Base-by-base conservation (phyloP, 2,113 vertebrate genomes). In the Typhlomys cinereus region DNA sequence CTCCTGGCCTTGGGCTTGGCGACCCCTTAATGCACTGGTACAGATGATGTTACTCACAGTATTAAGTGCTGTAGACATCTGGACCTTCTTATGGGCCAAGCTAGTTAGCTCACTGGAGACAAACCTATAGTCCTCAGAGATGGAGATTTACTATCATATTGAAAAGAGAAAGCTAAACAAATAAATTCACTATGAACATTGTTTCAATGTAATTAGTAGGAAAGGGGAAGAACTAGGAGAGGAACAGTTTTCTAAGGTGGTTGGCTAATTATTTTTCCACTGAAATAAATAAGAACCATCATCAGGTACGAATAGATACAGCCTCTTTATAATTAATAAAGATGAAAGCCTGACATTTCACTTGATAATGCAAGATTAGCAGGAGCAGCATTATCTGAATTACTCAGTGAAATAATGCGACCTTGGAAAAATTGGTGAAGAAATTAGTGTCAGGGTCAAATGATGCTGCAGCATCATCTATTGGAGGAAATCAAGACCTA, bases 51-150 rank as follows among this genome's bases (percentile, higher is more conserved):
- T 70, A 92, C 23, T 29, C 69, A 79, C 31, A 39, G 23, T 48
- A 74, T 83, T 88, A 82, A 91, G 23, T 61, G 36, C 23, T 50
- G 64, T 54, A 64, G 29, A 62, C 81, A 90, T 88, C 88, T 94
- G 92, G 73, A 95, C 93, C 39, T 94, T 64, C 64, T 93, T 88
- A 81, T 23, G 50, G 61, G 69, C 10, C 92, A 94, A 94, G 15
- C 59, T 85, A 90, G 73, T 61, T 34, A 89, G 67, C 54, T 54
- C 27, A 62, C 69, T 84, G 15, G 85, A 90, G 85, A 80, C 48
- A 93, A 94, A 93, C 31, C 29, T 79, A 61, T 62, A 93, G 34
- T 25, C 48, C 64, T 92, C 57, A 88, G 39, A 92, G 82, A 75
- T 1, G 85, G 44, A 67, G 27, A 44, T 81, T 59, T 39, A 89